Percentiles rank a stretch among this genome's conserved stretches.
These are phyloP conservation scores for Rhagoletis pomonella DNA, from an alignment of 1,140 invertebrate species.

Conservation along the genomic window DNA sequence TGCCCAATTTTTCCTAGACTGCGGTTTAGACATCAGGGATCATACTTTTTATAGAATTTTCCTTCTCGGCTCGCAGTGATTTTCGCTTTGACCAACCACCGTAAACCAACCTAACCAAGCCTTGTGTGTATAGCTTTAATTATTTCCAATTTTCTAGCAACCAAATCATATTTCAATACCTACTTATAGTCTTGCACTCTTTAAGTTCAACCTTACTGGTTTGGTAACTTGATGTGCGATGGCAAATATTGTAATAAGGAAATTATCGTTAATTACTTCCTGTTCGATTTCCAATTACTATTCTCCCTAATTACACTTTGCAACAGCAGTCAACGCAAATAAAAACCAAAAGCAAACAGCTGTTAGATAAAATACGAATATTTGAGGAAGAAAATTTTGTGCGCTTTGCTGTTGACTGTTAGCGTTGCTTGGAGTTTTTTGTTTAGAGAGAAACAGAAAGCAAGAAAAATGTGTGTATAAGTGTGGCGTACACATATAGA, in stretches of 20 bases:
- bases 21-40: too few species aligned
- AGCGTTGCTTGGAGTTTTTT: too few species aligned
- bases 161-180: background rate
- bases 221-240: background rate
- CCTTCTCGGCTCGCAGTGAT: too few species aligned
- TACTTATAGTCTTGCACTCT: background rate
- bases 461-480: too few species aligned
- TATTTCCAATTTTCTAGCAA: background rate
- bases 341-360: conserved; percentile 7
- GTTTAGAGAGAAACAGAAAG: too few species aligned
- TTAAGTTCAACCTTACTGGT: background rate
- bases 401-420: background rate
- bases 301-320: conserved; percentile 48
- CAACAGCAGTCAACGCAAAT: conserved; percentile 4
- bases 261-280: conserved; percentile 38
- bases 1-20: too few species aligned
- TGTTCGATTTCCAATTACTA: conserved; percentile 28
- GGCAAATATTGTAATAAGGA: conserved; percentile 7
- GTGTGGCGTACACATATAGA: background rate
- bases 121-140: too few species aligned
- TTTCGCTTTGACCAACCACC: too few species aligned
- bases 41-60: too few species aligned
- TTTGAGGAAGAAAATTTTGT: background rate
- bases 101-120: too few species aligned
- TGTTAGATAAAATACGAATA: background rate